These are phyloP conservation scores for Micronisus gabar DNA, from an alignment of 2,113 vertebrate genomes.

Conservation along the genomic window DNA sequence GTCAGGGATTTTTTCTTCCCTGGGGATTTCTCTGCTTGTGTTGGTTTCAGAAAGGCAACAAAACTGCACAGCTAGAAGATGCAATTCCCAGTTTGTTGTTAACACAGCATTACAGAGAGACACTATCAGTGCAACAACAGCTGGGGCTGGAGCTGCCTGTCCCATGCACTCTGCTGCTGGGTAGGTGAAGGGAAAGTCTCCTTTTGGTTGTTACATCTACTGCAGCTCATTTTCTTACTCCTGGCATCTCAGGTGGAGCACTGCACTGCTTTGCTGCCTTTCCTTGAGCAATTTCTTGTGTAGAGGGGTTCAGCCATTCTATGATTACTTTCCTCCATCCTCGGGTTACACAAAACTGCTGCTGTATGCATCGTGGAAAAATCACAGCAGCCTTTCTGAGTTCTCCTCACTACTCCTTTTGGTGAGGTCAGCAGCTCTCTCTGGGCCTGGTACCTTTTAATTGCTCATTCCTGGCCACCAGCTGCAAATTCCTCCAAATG, in stretches of 20 bases:
- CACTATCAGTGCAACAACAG: background rate
- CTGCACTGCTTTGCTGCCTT: background rate
- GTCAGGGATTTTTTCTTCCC: background rate
- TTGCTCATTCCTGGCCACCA: background rate
- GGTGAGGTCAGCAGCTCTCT: background rate
- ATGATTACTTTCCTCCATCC: background rate
- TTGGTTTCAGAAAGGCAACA: background rate
- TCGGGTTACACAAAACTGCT: rapidly evolving
- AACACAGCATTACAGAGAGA: too few relatives aligned
- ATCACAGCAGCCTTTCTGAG: background rate
- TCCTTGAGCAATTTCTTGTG: background rate
- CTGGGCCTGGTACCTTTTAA: background rate
- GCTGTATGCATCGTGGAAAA: rapidly evolving
- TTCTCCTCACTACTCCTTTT: background rate
- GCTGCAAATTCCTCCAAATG: background rate
- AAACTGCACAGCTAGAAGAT: background rate
- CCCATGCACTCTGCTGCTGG: background rate
- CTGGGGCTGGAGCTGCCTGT: background rate
- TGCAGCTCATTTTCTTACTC: background rate
- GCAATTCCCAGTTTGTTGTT: background rate
- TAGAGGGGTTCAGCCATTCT: background rate
- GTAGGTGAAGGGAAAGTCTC: background rate
- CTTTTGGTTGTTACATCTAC: too few relatives aligned
- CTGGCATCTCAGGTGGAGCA: rapidly evolving
- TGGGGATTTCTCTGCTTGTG: background rate